Conservation (phyloP, 1,140 invertebrate genomes). For the Drosophila rufa region DNA sequence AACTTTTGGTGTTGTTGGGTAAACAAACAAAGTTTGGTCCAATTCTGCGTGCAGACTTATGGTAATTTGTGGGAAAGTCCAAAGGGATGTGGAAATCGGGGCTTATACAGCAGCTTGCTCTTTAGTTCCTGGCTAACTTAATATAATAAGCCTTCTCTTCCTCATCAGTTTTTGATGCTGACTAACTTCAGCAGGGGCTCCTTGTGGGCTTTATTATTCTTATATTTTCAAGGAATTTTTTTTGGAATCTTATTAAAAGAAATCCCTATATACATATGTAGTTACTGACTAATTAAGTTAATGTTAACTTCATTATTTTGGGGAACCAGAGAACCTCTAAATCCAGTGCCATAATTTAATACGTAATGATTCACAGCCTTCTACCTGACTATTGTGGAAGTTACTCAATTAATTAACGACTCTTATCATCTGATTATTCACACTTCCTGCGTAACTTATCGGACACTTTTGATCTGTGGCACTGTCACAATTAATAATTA, state of each 20-base stretch:
- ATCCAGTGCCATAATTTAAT: constrained; percentile 1
- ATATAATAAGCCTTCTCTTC: too few relatives aligned
- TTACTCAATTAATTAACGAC: constrained; percentile 27
- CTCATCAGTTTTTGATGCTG: too few relatives aligned
- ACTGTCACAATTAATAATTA: constrained; percentile 68
- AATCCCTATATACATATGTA: too few relatives aligned
- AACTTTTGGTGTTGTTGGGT: constrained; percentile 41
- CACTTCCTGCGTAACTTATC: constrained; percentile 33
- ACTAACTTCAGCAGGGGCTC: too few relatives aligned
- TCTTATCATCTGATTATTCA: constrained; percentile 19
- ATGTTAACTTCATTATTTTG: too few relatives aligned
- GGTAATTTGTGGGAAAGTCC: constrained; percentile 19
- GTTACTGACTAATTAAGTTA: too few relatives aligned
- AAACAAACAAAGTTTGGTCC: constrained; percentile 1
- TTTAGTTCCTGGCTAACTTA: too few relatives aligned
- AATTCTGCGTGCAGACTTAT: constrained; percentile 27
- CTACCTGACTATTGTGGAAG: not conserved
- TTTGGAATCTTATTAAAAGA: too few relatives aligned
- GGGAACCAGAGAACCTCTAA: too few relatives aligned
- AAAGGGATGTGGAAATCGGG: not conserved
- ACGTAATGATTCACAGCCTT: not conserved
- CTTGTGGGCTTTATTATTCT: too few relatives aligned
- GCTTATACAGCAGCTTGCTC: not conserved
- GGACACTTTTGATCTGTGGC: constrained; percentile 38
- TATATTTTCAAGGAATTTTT: too few relatives aligned